These are phyloP conservation scores for Hermatobates lingyangjiaoensis DNA, from an alignment of 1,140 invertebrate genomes.

Conservation along the genomic window DNA sequence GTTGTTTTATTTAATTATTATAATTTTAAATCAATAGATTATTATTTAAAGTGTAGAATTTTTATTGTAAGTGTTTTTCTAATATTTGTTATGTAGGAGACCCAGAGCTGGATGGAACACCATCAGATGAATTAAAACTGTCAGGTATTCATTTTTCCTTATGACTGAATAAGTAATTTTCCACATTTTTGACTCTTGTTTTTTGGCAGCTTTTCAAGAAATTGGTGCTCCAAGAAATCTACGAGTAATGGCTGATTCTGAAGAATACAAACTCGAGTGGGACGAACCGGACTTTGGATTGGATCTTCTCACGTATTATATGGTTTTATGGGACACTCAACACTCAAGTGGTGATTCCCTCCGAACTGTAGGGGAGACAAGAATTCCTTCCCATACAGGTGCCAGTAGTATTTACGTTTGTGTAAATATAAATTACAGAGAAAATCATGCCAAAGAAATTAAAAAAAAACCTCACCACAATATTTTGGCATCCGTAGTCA, in stretches of 20 bases:
- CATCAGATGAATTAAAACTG: no score
- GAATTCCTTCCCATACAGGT: not conserved
- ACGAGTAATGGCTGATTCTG: conserved; percentile 31
- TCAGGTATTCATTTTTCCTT: not conserved
- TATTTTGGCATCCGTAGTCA: no score
- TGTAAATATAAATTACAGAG: no score
- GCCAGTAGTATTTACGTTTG: no score
- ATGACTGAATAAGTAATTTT: not conserved
- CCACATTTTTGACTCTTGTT: not conserved
- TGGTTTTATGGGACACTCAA: conserved; percentile 38
- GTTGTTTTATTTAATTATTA: no score
- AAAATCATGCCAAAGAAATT: no score
- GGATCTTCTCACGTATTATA: conserved; percentile 34
- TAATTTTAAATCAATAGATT: no score
- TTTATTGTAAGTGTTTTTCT: no score
- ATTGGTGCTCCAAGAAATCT: conserved; percentile 45
- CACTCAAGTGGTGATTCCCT: conserved; percentile 29
- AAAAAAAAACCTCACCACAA: no score
- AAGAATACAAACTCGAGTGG: conserved; percentile 55
- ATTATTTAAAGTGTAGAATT: no score
- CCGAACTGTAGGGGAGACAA: conserved; percentile 25
- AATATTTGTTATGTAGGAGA: no score
- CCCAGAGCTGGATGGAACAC: no score
- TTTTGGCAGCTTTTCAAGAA: conserved; percentile 20
- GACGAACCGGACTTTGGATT: conserved; percentile 37